Conservation (phyloP, 2,888 invertebrate species). For the Clepsis dumicolana region DNA sequence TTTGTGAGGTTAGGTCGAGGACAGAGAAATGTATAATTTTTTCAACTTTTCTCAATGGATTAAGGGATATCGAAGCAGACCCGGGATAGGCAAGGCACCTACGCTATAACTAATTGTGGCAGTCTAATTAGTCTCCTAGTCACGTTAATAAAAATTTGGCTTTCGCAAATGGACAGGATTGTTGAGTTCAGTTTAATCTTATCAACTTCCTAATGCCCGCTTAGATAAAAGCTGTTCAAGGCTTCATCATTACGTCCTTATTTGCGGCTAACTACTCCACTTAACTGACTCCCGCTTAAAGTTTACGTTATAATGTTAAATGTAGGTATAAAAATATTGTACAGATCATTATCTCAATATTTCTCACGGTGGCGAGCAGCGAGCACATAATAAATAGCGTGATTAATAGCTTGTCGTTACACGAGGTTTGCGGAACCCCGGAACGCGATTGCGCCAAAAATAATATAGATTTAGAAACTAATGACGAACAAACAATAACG, state of each 20-base stretch:
- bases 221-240: slow-evolving; percentile 50
- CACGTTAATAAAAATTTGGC: slow-evolving; percentile 40
- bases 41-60: not conserved
- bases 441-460: slow-evolving; percentile 64
- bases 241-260: slow-evolving; percentile 34
- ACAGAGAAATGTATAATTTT: slow-evolving; percentile 2
- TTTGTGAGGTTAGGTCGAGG: not conserved
- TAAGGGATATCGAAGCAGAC: slow-evolving; percentile 32
- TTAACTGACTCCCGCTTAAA: slow-evolving; percentile 14
- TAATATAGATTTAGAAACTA: slow-evolving; percentile 65
- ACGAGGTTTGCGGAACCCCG: slow-evolving; percentile 62
- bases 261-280: slow-evolving; percentile 8
- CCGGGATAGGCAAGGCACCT: slow-evolving; percentile 51
- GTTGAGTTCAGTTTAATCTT: slow-evolving; percentile 51
- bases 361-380: slow-evolving; percentile 24
- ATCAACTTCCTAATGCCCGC: slow-evolving; percentile 60
- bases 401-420: slow-evolving; percentile 50
- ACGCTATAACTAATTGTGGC: slow-evolving; percentile 60
- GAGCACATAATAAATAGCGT: slow-evolving; percentile 23
- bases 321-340: slow-evolving; percentile 40
- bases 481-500: slow-evolving; percentile 71
- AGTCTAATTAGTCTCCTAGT: slow-evolving; percentile 53
- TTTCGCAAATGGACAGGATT: slow-evolving; percentile 50
- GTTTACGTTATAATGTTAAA: slow-evolving; percentile 13
- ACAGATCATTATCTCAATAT: slow-evolving; percentile 29